Base-by-base conservation (phyloP, 2,797 vertebrate species). In the Epinephelus awoara region DNA sequence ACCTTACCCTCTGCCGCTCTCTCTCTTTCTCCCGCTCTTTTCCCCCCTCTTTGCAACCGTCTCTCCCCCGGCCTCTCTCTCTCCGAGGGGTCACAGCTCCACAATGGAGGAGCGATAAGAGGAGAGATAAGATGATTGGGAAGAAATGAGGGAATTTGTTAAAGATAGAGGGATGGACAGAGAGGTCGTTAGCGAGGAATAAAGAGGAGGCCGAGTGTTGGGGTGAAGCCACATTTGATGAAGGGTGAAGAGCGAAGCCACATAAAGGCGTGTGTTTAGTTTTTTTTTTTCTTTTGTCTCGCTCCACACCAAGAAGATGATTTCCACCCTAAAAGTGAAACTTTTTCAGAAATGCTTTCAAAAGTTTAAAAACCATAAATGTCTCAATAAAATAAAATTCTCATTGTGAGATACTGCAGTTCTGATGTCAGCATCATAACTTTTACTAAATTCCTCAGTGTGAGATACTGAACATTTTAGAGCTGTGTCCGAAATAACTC, bases 71-170 rank as follows among this genome's bases (percentile, higher is more conserved):
- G 40, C 69, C 79, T 67, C 84, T 51, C 63, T 46, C 67, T 72
- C 44, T 79, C 19, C 9, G 18, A 55, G 73, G 82, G 86, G 87
- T 87, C 91, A 90, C 70, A 73, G 40, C 77, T 67, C 67, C 84
- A 80, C 84, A 82, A 80, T 76, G 71, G 79, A 69, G 77, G 63
- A 47, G 52, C 3, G 84, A 92, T 88, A 83, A 86, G 80, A 83
- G 44, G 64, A 75, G 77, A 59, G 91, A 92, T 92, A 64, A 77
- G 70, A 83, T 72, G 87, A 91, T 86, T 82, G 86, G 72, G 83
- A 79, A 85, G 84, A 91, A 89, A 93, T 86, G 79, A 91, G 84
- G 77, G 75, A 85, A 89, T 91, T 88, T 87, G 80, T 86, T 89
- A 85, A 91, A 89, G 83, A 86, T 46, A 8, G 62, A 72, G 57